Base-by-base conservation (phyloP, 2,797 vertebrate species). In the Cuniculus paca region DNA sequence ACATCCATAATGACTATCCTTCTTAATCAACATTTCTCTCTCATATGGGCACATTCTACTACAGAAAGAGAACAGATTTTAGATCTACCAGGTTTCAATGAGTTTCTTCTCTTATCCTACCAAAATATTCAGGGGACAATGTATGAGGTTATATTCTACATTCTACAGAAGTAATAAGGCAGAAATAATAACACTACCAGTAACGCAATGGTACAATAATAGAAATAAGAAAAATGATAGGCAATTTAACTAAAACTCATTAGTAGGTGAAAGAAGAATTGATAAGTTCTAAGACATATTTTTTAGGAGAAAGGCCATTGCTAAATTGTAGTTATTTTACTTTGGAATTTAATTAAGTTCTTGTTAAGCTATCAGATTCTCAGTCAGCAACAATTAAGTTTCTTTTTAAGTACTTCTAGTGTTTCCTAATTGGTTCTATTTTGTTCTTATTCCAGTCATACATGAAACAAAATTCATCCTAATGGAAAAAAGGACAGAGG, bases 311-410 rank as follows among this genome's bases (percentile, higher is more conserved):
- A 94, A 96, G 58, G 70, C 52, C 50, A 72, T 48, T 56, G 28
- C 9, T 54, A 80, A 91, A 83, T 42, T 68, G 10, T 91, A 95
- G 84, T 83, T 97, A 96, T 88, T 93, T 87, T 74, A 93, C 89
- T 94, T 75, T 86, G 39, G 93, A 95, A 97, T 96, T 88, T 94
- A 95, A 96, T 95, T 97, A 93, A 91, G 60, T 78, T 89, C 90
- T 85, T 95, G 68, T 82, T 48, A 61, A 22, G n/a, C 60, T 78
- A 89, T 70, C 36, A 77, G 75, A 95, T 74, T 79, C 39, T 81
- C 93, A 96, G 90, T 88, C 56, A 89, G 89, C 42, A 96, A 94
- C 93, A 95, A 78, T 91, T 94, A 91, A 72, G 61, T 91, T 95
- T 83, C 34, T 86, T 88, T 75, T 83, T 91, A 86, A 94, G 52